Conservation (phyloP, 2,888 invertebrate genomes). For the Formica aserva region DNA sequence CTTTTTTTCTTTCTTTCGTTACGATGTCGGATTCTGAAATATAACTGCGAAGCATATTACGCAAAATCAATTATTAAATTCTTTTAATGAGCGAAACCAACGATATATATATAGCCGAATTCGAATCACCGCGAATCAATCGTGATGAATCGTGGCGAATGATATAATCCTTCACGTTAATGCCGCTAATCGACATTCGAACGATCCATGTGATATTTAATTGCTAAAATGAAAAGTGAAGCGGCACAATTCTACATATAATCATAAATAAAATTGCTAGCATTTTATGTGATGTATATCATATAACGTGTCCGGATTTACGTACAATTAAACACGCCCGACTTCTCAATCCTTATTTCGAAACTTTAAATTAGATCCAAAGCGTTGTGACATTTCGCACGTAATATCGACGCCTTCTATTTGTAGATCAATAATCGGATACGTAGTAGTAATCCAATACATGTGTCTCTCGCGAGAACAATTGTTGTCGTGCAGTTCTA, state of each 20-base stretch:
- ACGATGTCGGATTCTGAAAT: background rate
- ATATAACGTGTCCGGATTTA: background rate
- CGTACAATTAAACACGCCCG: conserved; percentile 7
- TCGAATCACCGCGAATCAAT: conserved; percentile 26
- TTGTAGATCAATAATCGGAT: background rate
- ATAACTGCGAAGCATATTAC: background rate
- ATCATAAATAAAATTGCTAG: conserved; percentile 29
- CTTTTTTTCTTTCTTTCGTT: background rate
- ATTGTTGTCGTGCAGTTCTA: background rate
- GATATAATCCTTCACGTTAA: conserved; percentile 37
- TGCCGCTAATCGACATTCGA: conserved; percentile 43
- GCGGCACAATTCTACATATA: background rate
- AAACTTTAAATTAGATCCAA: background rate
- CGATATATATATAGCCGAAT: background rate
- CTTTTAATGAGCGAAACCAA: conserved; percentile 23
- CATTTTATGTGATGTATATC: background rate
- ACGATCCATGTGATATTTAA: conserved; percentile 41
- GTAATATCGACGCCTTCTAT: background rate
- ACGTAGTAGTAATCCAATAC: background rate
- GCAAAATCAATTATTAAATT: conserved; percentile 28
- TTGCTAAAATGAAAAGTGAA: conserved; percentile 40
- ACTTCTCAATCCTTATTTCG: conserved; percentile 37
- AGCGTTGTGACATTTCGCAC: conserved; percentile 17
- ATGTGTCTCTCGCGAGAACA: background rate
- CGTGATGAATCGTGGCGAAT: conserved; percentile 20